Conservation (phyloP, 1,140 invertebrate genomes). For the Halyomorpha halys region DNA sequence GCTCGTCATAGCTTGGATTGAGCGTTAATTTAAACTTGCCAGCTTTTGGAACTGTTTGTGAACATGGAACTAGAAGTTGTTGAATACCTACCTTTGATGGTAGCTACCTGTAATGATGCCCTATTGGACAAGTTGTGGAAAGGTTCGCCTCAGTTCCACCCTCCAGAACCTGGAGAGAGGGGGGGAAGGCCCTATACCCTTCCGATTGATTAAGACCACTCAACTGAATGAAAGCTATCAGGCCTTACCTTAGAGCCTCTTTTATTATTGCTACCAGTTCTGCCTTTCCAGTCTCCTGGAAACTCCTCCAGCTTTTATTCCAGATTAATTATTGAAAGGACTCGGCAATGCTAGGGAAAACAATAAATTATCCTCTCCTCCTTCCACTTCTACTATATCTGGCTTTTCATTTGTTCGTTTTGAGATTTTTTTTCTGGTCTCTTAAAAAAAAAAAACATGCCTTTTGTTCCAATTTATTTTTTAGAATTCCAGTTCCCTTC, state of each 20-base stretch:
- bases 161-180: neutral
- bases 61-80: neutral
- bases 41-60: neutral
- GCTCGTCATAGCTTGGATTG: no score
- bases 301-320: conserved; percentile 11
- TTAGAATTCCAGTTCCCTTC: no score
- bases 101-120: conserved; percentile 11
- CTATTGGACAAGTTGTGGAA: conserved; percentile 16
- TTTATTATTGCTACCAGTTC: conserved; percentile 9
- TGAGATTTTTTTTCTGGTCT: no score
- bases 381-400: neutral
- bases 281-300: neutral
- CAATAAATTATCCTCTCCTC: neutral
- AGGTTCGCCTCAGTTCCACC: neutral
- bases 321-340: conserved; percentile 1
- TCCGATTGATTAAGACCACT: conserved; percentile 22
- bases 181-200: neutral
- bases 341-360: neutral
- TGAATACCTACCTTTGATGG: neutral
- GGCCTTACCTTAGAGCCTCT: conserved; percentile 9
- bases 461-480: neutral
- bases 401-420: no score
- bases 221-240: conserved; percentile 21
- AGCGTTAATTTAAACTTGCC: no score
- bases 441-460: neutral